Conservation (phyloP, 2,888 invertebrate genomes). For the Yponomeuta plumbellus region DNA sequence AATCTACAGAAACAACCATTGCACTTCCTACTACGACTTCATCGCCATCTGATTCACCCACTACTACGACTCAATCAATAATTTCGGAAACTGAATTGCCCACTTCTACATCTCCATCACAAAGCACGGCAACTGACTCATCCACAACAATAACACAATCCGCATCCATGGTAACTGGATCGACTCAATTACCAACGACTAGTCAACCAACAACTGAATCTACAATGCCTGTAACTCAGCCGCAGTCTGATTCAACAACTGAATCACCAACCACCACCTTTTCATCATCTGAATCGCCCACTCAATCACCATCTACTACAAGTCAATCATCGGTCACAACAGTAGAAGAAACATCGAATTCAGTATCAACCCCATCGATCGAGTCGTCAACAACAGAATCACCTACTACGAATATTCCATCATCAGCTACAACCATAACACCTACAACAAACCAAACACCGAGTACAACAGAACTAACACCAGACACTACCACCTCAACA, state of each 20-base stretch:
- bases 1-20: no score
- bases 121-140: not conserved
- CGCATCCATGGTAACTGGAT: no score
- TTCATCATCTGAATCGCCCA: no score
- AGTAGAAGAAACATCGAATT: not conserved
- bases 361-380: not conserved
- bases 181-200: no score
- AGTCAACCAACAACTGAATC: no score
- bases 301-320: not conserved
- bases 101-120: not conserved
- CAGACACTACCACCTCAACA: not conserved
- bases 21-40: not conserved
- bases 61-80: not conserved
- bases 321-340: not conserved
- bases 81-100: not conserved
- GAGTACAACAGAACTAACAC: not conserved
- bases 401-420: not conserved
- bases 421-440: not conserved
- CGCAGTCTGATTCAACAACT: not conserved
- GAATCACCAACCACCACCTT: not conserved
- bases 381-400: not conserved
- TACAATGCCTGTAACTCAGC: no score
- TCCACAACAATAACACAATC: not conserved
- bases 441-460: not conserved
- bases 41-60: not conserved